Conservation (phyloP, 2,888 invertebrate genomes). For the Dolomedes plantarius region DNA sequence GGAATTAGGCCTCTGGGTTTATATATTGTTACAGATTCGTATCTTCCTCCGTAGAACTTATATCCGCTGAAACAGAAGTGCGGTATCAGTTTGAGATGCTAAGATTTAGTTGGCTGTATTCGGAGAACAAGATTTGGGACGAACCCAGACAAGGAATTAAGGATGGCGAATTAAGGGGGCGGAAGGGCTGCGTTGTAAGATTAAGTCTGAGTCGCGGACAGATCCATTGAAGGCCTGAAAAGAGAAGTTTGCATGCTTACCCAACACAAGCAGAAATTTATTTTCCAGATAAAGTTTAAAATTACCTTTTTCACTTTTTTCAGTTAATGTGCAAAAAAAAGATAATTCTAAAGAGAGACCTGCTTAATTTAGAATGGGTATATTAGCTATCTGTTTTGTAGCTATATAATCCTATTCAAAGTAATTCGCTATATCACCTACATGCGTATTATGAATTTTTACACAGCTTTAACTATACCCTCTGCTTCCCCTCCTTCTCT, state of each 20-base stretch:
- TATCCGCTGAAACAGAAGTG: constrained; percentile 13
- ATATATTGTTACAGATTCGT: constrained; percentile 30
- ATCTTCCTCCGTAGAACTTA: constrained; percentile 15
- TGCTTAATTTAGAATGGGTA: no score
- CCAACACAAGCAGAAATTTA: neutral
- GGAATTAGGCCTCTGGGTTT: neutral
- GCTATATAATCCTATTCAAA: no score
- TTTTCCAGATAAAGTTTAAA: no score
- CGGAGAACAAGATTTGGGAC: constrained; percentile 53
- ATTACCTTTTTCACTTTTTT: no score
- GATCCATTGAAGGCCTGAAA: neutral
- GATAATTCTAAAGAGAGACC: no score
- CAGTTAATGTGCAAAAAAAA: no score
- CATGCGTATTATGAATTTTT: no score
- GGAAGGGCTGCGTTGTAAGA: constrained; percentile 38
- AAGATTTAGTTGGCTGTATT: constrained; percentile 27
- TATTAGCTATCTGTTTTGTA: no score
- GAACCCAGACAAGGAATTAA: constrained; percentile 35
- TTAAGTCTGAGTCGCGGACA: neutral
- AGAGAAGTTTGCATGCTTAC: neutral
- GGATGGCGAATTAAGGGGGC: constrained; percentile 17
- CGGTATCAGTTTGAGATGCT: constrained; percentile 15
- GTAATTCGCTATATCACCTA: no score
- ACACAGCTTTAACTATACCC: no score
- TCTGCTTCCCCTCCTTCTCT: no score